phyloP scores from a whole-genome alignment of 2,888 invertebrate genomes.

The Hyposoter didymator region DNA sequence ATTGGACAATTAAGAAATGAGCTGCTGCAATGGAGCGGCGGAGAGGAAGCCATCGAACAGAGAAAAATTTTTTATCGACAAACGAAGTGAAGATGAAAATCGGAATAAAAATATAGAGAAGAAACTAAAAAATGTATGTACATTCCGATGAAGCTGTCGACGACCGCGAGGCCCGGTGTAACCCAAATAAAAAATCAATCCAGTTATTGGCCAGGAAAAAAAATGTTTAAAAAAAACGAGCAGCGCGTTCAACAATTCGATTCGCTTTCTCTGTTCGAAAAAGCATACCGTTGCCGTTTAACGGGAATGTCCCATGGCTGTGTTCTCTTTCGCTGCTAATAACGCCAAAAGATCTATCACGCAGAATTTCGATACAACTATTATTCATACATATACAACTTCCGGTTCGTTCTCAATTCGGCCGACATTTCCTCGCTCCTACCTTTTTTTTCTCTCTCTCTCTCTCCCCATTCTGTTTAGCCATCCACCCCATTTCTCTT shows the following conservation, averaged over 20 bases:
- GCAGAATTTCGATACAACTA: slow-evolving; percentile 20
- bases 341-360: slow-evolving; percentile 20
- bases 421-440: slow-evolving; percentile 6
- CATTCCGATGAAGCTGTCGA: background rate
- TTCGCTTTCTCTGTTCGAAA: slow-evolving; percentile 6
- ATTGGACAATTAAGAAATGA: slow-evolving; percentile 47
- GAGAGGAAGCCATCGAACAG: background rate
- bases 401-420: slow-evolving; percentile 12
- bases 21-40: background rate
- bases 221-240: background rate
- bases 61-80: background rate
- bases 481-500: background rate
- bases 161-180: background rate
- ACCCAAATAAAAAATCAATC: background rate
- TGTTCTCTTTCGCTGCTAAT: background rate
- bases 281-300: background rate
- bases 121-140: background rate
- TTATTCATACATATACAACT: slow-evolving; percentile 33
- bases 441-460: background rate
- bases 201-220: background rate
- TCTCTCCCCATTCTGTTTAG: background rate
- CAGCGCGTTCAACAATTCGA: background rate
- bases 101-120: background rate
- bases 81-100: background rate
- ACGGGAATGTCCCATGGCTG: slow-evolving; percentile 17